Evolutionary conservation across 2,888 invertebrate genomes (phyloP).

Genomic region (Rambutsinella grinnellia): DNA sequence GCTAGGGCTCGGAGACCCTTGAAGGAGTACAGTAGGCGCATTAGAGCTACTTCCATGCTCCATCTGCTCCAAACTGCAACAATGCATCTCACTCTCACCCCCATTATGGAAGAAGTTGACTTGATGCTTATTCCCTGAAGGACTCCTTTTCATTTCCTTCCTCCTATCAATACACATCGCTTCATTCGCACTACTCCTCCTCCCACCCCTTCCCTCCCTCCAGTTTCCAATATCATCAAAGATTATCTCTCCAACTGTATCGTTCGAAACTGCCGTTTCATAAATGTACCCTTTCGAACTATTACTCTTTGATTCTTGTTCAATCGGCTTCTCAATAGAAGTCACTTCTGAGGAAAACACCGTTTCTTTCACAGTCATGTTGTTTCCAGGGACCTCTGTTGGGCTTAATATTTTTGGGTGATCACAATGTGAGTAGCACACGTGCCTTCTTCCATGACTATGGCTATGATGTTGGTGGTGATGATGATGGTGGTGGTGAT

Average conservation of each 20-base stretch:
- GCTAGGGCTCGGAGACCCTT: conserved; percentile 58
- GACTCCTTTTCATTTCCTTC: conserved; percentile 38
- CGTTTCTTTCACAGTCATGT: conserved; percentile 65
- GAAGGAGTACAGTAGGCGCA: conserved; percentile 41
- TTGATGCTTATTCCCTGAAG: conserved; percentile 18
- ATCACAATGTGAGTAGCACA: conserved; percentile 57
- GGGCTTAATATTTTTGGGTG: conserved; percentile 58
- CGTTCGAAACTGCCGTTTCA: conserved; percentile 78
- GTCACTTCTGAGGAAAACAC: conserved; percentile 66
- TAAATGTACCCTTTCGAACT: conserved; percentile 66
- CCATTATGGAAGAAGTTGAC: conserved; percentile 33
- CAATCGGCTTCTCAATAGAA: conserved; percentile 64
- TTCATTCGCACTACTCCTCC: conserved; percentile 4
- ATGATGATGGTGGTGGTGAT: conserved; percentile 52
- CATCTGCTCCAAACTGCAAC: conserved; percentile 41
- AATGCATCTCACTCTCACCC: conserved; percentile 21
- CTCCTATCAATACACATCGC: conserved; percentile 21
- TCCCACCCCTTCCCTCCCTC: conserved; percentile 43
- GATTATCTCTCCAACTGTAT: conserved; percentile 75
- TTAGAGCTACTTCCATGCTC: conserved; percentile 31
- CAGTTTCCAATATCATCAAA: conserved; percentile 85
- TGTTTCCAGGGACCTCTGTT: conserved; percentile 26
- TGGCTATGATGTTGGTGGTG: conserved; percentile 46
- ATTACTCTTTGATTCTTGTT: conserved; percentile 22
- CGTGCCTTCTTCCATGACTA: conserved; percentile 50